Base-by-base conservation (phyloP, 37 sponge, comb jelly and placozoan species). In the Beroe forskalii region DNA sequence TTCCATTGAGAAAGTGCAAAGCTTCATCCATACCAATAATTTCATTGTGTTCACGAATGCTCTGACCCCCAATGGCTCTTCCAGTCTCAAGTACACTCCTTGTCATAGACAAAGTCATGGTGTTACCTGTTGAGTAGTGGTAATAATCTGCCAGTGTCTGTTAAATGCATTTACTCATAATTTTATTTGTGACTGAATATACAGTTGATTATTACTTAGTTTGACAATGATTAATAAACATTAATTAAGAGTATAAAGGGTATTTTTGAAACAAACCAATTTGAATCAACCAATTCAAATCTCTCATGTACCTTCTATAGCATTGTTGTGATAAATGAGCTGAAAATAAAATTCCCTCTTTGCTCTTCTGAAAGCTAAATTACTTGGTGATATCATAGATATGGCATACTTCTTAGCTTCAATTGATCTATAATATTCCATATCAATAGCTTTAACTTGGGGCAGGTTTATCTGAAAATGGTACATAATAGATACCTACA, bases 241-340 rank as follows among this genome's bases (percentile, higher is more conserved):
- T n/a, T n/a, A n/a, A n/a, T n/a, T n/a, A n/a, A n/a, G n/a, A n/a
- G n/a, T n/a, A n/a, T n/a, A n/a, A n/a, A n/a, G n/a, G n/a, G n/a
- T n/a, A n/a, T n/a, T n/a, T n/a, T n/a, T n/a, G n/a, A n/a, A n/a
- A n/a, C n/a, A n/a, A 48, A 6, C 55, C 12, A 48, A 48, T 17
- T 17, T 48, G 55, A 48, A 12, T 48, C 12, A 48, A 48, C 12
- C 55, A 48, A 17, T 48, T 12, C 55, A 48, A n/a, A n/a, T n/a
- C n/a, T n/a, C n/a, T n/a, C n/a, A n/a, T n/a, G n/a, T 44, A 90
- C 92, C 92, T 62, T 92, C 92, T 4, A 92, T 92, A 36, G 92
- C 92, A 41, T 62, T 48, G 22, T 44, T 92, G 35, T 92, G 92
- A 37, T 92, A 92, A 32, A 92, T 90, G 40, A 83, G 92, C 19